Evolutionary conservation across 2,113 vertebrate genomes (phyloP), one percentile per base, ranked within the genome.

Genomic region (Muntiacus muntjak): DNA sequence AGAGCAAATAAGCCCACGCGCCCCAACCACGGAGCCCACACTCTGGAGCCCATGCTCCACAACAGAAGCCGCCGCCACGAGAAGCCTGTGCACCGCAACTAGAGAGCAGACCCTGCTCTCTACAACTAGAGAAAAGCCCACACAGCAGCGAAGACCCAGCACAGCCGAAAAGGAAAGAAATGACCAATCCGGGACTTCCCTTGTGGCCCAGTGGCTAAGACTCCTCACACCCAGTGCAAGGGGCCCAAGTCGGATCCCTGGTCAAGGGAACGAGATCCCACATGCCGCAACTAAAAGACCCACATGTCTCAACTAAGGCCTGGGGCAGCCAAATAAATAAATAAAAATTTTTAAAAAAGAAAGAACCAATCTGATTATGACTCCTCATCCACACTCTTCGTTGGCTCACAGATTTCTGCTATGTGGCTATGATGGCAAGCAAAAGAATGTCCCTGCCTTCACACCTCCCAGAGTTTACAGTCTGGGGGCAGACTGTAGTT

Each of bases 1-100:
- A 26, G 40, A 26, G 40, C 71, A 76, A 7, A 40, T 26, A 2
- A 26, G 36, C 71, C 12, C 21, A 0, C 2, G 12, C 3, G 0
- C 71, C 40, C 26, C 71, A 26, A 2, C 71, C 2, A 14, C 6
- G 3, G 25, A 26, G 71, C 71, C 71, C 71, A 7, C n/a, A 1
- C 67, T 6, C 10, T 1, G 12, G 19, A 23, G 19, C n/a, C 67
- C 19, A 5, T 6, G 36, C 71, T 43, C n/a, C 71, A 7, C 6
- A 43, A 40, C 5, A 43, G n/a, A 62, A 30, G 60, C 28, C 13
- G 14, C 60, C 28, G 28, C 60, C 33, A 15, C 7, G 16, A n/a
- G 62, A 17, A 67, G 33, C 64, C 33, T n/a, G 16, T 2, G 16
- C 16, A 19, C 16, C 6, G 16, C 64, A 10, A 4, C 64, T n/a